Base-by-base conservation (phyloP, 2,797 vertebrate species). In the Sardinella longiceps region DNA sequence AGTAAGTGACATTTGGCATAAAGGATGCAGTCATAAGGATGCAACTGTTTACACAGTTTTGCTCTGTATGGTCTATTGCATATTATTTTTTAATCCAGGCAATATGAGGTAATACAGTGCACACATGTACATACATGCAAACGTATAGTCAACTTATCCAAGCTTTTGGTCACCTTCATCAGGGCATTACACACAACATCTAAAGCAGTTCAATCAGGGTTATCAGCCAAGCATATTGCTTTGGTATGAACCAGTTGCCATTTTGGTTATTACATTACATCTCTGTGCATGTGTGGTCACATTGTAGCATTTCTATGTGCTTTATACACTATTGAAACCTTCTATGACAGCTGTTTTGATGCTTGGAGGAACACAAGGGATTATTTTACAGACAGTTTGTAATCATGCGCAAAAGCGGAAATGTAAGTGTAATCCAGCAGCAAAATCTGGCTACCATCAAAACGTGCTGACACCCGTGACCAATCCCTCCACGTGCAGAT, bases 1-100 rank as follows among this genome's bases (percentile, higher is more conserved):
- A 91, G 85, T 0, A 77, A 77, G 70, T 77, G 37, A 43, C 70
- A 77, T 18, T 77, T 23, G 37, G 2, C 2, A 7, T 45, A 45
- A 7, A 39, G 51, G 51, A 23, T 53, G 46, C 46, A 48, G 46
- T 10, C 46, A 1, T 48, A 48, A 10, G 28, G 28, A 15, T 33
- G n/a, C 25, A 30, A 12, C 60, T 66, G 66, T 37, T 7, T 3
- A 3, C 23, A 18, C 37, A 3, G 15, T 37, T 39, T 6, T 74
- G 66, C 20, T 43, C 66, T 39, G 30, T 74, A 5, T 3, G 33
- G 5, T 12, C n/a, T n/a, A 45, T 45, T 45, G 43, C 43, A 45
- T 45, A 45, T 28, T 6, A 20, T 74, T 33, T 74, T 74, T 9
- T 6, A 7, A 48, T 48, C 11, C 11, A 48, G 46, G 10, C 46